Evolutionary conservation across 2,113 vertebrate genomes (phyloP).

Genomic region (Azemiops feae): DNA sequence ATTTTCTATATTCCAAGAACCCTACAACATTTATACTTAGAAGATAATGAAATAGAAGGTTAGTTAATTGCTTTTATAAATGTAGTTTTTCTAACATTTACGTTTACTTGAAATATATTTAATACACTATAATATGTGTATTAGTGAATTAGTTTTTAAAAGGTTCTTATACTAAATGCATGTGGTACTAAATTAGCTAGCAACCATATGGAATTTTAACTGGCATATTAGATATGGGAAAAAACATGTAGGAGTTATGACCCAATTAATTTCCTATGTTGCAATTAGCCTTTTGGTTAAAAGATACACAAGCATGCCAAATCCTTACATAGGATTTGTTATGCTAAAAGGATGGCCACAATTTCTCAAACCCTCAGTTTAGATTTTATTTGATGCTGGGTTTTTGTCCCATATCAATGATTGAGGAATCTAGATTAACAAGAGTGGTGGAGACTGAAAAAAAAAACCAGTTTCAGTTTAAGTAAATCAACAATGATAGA

Average conservation of each 20-base stretch:
- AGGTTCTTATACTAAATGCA: neutral
- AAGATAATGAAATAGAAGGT: slow-evolving; percentile 80
- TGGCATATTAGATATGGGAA: neutral
- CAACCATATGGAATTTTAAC: neutral
- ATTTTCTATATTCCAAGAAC: slow-evolving; percentile 77
- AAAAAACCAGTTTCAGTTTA: neutral
- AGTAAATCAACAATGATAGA: neutral
- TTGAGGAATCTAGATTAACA: neutral
- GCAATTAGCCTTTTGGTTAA: neutral
- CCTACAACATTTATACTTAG: slow-evolving; percentile 78
- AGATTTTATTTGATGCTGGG: neutral
- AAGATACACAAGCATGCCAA: neutral
- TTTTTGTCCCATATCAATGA: neutral
- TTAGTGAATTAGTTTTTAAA: neutral
- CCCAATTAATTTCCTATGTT: neutral
- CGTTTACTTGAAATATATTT: neutral
- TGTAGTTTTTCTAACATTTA: neutral
- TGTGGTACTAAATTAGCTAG: neutral
- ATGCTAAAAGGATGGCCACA: neutral
- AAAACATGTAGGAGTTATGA: neutral
- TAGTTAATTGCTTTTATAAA: slow-evolving; percentile 46
- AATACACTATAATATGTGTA: neutral
- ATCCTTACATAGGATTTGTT: neutral
- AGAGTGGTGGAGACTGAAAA: neutral
- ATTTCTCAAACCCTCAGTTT: neutral